Percentiles rank a stretch among this genome's conserved stretches.
Evolutionary conservation across 2,888 invertebrate genomes (phyloP).

Genomic region (Lysandra coridon): DNA sequence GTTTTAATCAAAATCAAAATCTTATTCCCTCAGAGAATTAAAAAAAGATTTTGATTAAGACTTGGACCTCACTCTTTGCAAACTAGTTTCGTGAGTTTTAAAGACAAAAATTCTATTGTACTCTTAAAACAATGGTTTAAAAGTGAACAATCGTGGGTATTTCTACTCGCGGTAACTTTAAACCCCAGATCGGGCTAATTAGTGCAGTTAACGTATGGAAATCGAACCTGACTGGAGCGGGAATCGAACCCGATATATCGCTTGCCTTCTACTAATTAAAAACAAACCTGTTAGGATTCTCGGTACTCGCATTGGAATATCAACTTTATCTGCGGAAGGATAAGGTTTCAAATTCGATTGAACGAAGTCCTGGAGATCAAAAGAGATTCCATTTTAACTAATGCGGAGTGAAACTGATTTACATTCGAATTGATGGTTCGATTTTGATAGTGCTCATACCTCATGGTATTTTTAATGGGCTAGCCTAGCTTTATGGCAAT

Average conservation of each 20-base stretch:
- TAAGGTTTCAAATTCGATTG: conserved; percentile 26
- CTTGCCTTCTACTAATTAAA: conserved; percentile 45
- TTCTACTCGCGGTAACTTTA: conserved; percentile 21
- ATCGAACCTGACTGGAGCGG: conserved; percentile 40
- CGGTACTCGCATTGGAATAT: conserved; percentile 2
- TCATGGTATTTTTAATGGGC: not conserved
- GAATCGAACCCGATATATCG: conserved; percentile 47
- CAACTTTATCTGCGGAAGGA: not conserved
- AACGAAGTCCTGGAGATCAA: not conserved
- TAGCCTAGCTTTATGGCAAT: not conserved
- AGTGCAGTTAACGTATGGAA: conserved; percentile 42
- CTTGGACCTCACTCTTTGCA: not conserved
- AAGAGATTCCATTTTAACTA: conserved; percentile 24
- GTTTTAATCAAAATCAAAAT: no score
- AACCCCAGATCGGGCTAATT: conserved; percentile 34
- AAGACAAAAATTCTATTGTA: conserved; percentile 19
- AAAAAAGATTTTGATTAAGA: no score
- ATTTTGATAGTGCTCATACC: conserved; percentile 22
- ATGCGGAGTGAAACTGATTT: conserved; percentile 27
- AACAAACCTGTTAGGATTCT: conserved; percentile 32
- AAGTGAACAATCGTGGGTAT: conserved; percentile 1
- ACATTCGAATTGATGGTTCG: conserved; percentile 19
- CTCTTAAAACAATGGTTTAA: conserved; percentile 24
- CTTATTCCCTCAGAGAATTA: not conserved
- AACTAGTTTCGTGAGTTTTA: not conserved